phyloP scores from a whole-genome alignment of 1,140 invertebrate genomes.

The Drosophila littoralis region DNA sequence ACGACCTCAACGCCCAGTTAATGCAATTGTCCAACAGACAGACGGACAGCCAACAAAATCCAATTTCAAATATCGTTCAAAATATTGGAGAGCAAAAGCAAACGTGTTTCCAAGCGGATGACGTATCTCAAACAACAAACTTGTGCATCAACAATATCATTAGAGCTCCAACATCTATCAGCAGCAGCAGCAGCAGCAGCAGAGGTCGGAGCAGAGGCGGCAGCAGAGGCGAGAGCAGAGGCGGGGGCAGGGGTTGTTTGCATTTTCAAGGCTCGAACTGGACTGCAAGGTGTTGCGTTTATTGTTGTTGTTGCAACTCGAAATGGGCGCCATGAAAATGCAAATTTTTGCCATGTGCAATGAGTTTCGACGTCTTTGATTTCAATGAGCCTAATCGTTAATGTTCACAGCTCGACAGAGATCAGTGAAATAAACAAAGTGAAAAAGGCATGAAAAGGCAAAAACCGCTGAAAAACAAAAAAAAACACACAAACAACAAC shows the following conservation, averaged over 20 bases:
- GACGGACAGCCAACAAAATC: slow-evolving; percentile 21
- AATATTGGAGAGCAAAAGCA: slow-evolving; percentile 13
- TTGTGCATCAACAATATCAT: slow-evolving; percentile 57
- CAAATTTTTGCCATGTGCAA: slow-evolving; percentile 65
- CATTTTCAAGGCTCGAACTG: slow-evolving; percentile 64
- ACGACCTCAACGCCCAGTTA: slow-evolving; percentile 42
- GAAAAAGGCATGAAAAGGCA: slow-evolving; percentile 62
- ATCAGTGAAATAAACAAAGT: slow-evolving; percentile 45
- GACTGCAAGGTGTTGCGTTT: slow-evolving; percentile 1
- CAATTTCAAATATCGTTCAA: slow-evolving; percentile 32
- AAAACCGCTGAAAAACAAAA: slow-evolving; percentile 22
- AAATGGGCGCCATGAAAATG: slow-evolving; percentile 72
- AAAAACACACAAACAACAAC: slow-evolving; percentile 9
- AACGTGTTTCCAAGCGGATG: slow-evolving; percentile 47
- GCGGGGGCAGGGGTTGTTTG: slow-evolving; percentile 30
- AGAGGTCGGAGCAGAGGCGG: no score
- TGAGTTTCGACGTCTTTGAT: slow-evolving; percentile 45
- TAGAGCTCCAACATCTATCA: slow-evolving; percentile 55
- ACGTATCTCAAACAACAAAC: slow-evolving; percentile 17
- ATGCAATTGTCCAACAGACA: slow-evolving; percentile 37
- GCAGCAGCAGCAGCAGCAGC: slow-evolving; percentile 41
- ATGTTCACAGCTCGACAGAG: slow-evolving; percentile 35
- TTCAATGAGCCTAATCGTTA: slow-evolving; percentile 72
- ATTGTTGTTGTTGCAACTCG: slow-evolving; percentile 22
- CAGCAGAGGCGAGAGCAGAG: not conserved